A percentile compares a stretch with the other conserved stretches of the same genome.
phyloP scores from a whole-genome alignment of 2,888 invertebrate genomes.

The Amblyjoppa fuscipennis region DNA sequence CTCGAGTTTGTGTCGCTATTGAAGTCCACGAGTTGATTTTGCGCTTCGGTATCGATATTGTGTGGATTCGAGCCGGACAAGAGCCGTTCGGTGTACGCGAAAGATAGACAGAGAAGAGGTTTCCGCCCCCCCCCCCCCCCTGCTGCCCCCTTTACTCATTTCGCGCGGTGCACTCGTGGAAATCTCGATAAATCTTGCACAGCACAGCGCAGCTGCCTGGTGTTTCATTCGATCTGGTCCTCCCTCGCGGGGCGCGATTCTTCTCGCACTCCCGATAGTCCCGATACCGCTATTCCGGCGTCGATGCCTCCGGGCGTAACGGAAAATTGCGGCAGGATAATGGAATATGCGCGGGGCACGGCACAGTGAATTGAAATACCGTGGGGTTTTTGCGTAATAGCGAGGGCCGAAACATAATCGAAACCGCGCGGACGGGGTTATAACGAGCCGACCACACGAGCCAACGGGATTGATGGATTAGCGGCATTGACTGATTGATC shows the following conservation, averaged over 20 bases:
- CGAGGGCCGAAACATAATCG: slow-evolving; percentile 13
- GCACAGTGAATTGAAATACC: slow-evolving; percentile 35
- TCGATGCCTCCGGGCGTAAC: slow-evolving; percentile 48
- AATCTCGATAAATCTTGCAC: slow-evolving; percentile 64
- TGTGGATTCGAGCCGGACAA: slow-evolving; percentile 30
- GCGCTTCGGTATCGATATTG: slow-evolving; percentile 56
- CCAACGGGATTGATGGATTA: neutral
- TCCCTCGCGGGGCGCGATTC: neutral
- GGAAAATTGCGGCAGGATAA: slow-evolving; percentile 63
- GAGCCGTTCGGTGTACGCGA: neutral
- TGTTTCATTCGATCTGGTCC: slow-evolving; percentile 20
- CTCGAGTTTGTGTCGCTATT: slow-evolving; percentile 36
- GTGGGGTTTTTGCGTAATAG: slow-evolving; percentile 52
- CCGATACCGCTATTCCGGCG: slow-evolving; percentile 14
- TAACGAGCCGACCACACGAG: slow-evolving; percentile 27
- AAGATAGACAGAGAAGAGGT: slow-evolving; percentile 10
- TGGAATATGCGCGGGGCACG: slow-evolving; percentile 49
- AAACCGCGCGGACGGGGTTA: neutral
- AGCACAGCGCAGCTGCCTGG: slow-evolving; percentile 48
- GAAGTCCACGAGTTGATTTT: slow-evolving; percentile 48
- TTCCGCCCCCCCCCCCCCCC: neutral
- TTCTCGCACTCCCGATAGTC: slow-evolving; percentile 27
- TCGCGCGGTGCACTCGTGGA: slow-evolving; percentile 48
- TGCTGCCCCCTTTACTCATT: slow-evolving; percentile 12
- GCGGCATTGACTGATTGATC: neutral